phyloP scores from a whole-genome alignment of 2,113 vertebrate species.

The Corvus moneduloides region DNA sequence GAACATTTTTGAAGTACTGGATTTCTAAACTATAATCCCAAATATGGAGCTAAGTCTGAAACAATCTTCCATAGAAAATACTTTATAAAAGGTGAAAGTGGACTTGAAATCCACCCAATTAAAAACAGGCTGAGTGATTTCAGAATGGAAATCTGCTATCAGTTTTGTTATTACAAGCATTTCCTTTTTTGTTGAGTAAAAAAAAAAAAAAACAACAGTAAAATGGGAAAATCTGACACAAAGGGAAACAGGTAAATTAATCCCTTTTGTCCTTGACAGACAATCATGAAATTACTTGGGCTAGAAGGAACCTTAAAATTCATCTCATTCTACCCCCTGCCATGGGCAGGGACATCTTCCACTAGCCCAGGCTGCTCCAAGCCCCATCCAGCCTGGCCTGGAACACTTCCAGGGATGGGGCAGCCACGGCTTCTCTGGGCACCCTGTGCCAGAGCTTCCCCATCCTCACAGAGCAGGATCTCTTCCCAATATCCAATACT shows the following conservation, averaged over 20 bases:
- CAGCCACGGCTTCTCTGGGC: neutral
- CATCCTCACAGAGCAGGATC: rapidly evolving
- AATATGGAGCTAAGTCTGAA: neutral
- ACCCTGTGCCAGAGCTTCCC: rapidly evolving
- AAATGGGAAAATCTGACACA: neutral
- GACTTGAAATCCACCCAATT: neutral
- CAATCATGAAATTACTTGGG: neutral
- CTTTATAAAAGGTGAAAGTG: neutral
- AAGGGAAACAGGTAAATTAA: neutral
- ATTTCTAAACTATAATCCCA: neutral
- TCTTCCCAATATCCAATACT: neutral
- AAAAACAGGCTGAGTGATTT: neutral
- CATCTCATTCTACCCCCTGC: rapidly evolving
- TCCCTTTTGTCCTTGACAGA: neutral
- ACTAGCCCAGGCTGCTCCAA: rapidly evolving
- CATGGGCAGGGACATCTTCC: neutral
- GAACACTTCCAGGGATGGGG: neutral
- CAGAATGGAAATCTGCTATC: neutral
- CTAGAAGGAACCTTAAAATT: neutral
- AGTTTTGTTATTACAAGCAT: neutral
- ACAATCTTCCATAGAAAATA: neutral
- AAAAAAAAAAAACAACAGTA: neutral
- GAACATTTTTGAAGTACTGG: neutral
- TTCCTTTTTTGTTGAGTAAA: neutral
- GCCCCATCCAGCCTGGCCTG: rapidly evolving